Evolutionary conservation across 2,797 vertebrate genomes (phyloP).

Genomic region (Acridotheres tristis): DNA sequence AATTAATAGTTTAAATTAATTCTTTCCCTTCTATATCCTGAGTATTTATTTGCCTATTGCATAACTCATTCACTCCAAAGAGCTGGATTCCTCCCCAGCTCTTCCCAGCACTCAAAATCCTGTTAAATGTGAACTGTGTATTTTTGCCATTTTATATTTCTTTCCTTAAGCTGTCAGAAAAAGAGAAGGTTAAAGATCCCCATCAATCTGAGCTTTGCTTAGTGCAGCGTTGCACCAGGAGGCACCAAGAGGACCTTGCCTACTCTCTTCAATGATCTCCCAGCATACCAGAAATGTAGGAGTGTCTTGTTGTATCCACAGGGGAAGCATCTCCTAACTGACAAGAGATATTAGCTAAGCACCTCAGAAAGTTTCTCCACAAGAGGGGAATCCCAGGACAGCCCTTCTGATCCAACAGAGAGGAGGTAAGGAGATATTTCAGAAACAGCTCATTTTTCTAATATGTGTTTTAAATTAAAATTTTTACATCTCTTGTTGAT

Average conservation of each 20-base stretch:
- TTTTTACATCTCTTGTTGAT: neutral
- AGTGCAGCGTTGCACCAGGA: neutral
- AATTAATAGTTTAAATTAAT: neutral
- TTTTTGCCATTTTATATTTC: neutral
- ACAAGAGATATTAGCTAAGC: neutral
- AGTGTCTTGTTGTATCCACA: neutral
- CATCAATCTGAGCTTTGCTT: neutral
- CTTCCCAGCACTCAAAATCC: neutral
- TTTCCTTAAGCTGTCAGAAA: neutral
- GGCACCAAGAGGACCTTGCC: neutral
- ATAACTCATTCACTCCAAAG: neutral
- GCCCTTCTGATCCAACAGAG: neutral
- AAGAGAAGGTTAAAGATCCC: neutral
- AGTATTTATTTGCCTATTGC: neutral
- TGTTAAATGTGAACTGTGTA: neutral
- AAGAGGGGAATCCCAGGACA: neutral
- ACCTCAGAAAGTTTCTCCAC: neutral
- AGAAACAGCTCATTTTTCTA: neutral
- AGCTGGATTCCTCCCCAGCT: neutral
- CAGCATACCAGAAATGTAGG: neutral
- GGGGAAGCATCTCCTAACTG: neutral
- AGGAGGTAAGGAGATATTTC: neutral
- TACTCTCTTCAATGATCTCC: neutral
- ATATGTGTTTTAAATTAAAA: neutral
- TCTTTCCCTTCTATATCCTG: neutral